Evolutionary conservation across 2,888 invertebrate species (phyloP), one percentile per base, ranked within the genome.

Genomic region (Cephus rjabovi): DNA sequence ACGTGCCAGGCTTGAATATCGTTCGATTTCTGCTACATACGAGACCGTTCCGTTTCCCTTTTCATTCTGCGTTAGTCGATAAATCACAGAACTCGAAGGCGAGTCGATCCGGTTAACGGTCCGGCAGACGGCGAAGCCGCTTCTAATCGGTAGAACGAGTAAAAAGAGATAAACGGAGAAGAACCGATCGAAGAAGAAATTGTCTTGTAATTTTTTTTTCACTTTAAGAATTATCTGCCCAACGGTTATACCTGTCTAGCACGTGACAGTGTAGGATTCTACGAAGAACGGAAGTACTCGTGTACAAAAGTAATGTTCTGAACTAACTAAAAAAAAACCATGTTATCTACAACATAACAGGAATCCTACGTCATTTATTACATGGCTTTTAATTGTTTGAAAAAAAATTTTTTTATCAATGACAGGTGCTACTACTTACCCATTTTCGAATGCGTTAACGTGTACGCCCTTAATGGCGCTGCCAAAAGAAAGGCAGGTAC

Each of bases 381-480:
- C 23, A 56, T 23, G 6, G 23, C 1, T 23, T 56, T 56, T 56
- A 23, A 56, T 23, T 9, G 6, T 40, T 56, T 40, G 4, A 1
- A 56, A 40, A 56, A 2, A 9, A 9, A 2, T 23, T 23, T 40
- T 70, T 31, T 31, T 31, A 34, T 23, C 71, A 23, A 11, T 31
- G 30, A 30, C 30, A 70, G 30, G 40, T 15, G 12, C 33, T 34
- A 23, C 76, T 79, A 81, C 90, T 88, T 80, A 91, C 91, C 91
- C 91, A 91, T 91, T 87, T 91, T 91, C 31, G 91, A 91, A 79
- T 91, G 91, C 76, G 91, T 91, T 35, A 91, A 85, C 30, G 90
- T 91, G 81, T 91, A 91, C 11, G 90, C 91, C 76, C 91, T 86
- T 69, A 91, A 83, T 74, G 91, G 91, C 6, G 90, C 87, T 34